Evolutionary conservation across 2,797 vertebrate species (phyloP), one percentile per base, ranked within the genome.

Genomic region (Pseudocheirus occidentalis): DNA sequence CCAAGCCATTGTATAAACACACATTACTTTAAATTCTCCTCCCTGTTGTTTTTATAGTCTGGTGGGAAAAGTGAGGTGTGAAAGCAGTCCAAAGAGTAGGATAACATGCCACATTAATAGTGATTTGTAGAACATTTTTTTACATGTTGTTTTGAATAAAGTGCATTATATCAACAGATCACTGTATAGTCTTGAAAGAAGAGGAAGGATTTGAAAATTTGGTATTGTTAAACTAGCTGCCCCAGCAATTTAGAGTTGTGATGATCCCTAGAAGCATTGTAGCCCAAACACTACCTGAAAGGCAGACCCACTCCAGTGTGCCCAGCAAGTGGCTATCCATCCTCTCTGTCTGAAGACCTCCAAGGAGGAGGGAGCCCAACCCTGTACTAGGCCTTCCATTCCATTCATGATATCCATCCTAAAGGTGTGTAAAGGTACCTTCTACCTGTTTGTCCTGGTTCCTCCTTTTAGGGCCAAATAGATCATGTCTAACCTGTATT

Each of bases 31-130:
- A 31, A 73, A 91, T 1, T 59, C 56, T 46, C 54, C 92, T 95
- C 13, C 55, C 31, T 57, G 46, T 5, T 14, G 0, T 92, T 12
- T 81, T 97, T 95, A 90, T 28, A 89, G 56, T 53, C 91, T 92
- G 94, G 31, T 29, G 91, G 53, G 95, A 93, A 95, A 92, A 91
- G 9, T 81, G 40, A 66, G 90, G 90, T 29, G 40, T 81, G 90
- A 94, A 94, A 95, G 92, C 54, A 28, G 10, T 14, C 10, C 2
- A 9, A 55, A 91, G 62, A 93, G 4, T 56, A 40, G 93, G 12
- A 1, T 50, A 3, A 59, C 3, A 29, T 90, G 53, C n/a, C 55
- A 29, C 4, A 27, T 24, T 91, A 66, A 57, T 97, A 59, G 40
- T 90, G 0, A 92, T 95, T 94, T 91, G 16, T 58, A 0, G 1